phyloP scores from a whole-genome alignment of 2,797 vertebrate species.

The Borostomias antarcticus region DNA sequence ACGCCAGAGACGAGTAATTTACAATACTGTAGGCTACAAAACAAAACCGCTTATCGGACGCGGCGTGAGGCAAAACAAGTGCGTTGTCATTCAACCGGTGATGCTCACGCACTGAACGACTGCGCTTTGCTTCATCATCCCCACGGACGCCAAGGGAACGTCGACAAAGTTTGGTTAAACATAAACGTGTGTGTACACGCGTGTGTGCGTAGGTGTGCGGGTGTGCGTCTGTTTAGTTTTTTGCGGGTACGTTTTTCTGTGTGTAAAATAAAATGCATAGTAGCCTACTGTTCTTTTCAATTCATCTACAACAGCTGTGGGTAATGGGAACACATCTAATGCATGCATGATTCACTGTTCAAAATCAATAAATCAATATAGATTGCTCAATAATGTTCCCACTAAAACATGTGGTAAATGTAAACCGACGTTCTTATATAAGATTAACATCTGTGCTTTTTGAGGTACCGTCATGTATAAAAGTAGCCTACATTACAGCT shows the following conservation, averaged over 20 bases:
- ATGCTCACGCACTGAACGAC: conserved; percentile 34
- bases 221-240: neutral
- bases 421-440: no score
- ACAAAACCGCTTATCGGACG: neutral
- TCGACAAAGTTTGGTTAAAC: conserved; percentile 42
- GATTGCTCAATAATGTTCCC: no score
- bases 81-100: conserved; percentile 45
- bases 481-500: no score
- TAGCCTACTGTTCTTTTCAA: no score
- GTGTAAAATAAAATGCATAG: no score
- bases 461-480: no score
- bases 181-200: neutral
- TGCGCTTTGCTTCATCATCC: conserved; percentile 35
- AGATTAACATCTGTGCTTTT: no score
- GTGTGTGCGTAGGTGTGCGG: neutral
- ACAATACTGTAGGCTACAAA: neutral
- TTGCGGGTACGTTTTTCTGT: neutral
- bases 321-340: no score
- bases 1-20: neutral
- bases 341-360: no score
- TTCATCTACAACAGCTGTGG: neutral
- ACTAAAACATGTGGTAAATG: no score
- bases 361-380: conserved; percentile 4
- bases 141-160: conserved; percentile 55
- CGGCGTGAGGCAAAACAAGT: conserved; percentile 12